Evolutionary conservation across 2,113 vertebrate genomes (phyloP), one percentile per base, ranked within the genome.

Genomic region (Scalopus aquaticus): DNA sequence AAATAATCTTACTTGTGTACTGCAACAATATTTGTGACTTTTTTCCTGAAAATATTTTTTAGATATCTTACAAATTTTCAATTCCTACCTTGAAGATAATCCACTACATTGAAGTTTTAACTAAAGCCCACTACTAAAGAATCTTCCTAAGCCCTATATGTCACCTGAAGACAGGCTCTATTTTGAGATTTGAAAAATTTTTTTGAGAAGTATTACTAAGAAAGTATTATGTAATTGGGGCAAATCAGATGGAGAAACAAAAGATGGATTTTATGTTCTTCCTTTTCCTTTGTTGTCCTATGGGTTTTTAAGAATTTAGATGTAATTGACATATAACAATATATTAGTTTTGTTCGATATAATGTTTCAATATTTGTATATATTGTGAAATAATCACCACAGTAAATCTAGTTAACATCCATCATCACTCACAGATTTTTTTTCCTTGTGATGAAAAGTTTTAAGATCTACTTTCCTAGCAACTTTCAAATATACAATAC

Each of bases 261-360:
- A 76, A 88, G 24, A 30, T 77, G 12, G 51, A 30, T 72, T 85
- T 92, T 69, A 74, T 80, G 30, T 62, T 92, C 80, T 97, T 51
- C 24, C 13, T 28, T 73, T 64, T 35, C 28, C n/a, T 85, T 42
- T 73, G 51, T 37, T 49, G 35, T 79, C n/a, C 30, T 70, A 26
- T 69, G 5, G 9, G 62, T 65, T 65, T 30, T 65, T 65, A 3
- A 32, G 8, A 32, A 65, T 65, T 30, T 44, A 44, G 44, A 49
- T 49, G 46, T 49, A 49, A 58, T 58, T 58, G 56, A 22, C 56
- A 58, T 58, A 58, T 3, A 58, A 20, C 56, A 58, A 22, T 58
- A 22, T 58, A 20, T 58, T 58, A 58, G 5, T 58, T 58, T 58
- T 24, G 7, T 49, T 49, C 46, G 12, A 49, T 11, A 49, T 49